Conservation (phyloP, 2,797 vertebrate species). For the Notolabrus celidotus region DNA sequence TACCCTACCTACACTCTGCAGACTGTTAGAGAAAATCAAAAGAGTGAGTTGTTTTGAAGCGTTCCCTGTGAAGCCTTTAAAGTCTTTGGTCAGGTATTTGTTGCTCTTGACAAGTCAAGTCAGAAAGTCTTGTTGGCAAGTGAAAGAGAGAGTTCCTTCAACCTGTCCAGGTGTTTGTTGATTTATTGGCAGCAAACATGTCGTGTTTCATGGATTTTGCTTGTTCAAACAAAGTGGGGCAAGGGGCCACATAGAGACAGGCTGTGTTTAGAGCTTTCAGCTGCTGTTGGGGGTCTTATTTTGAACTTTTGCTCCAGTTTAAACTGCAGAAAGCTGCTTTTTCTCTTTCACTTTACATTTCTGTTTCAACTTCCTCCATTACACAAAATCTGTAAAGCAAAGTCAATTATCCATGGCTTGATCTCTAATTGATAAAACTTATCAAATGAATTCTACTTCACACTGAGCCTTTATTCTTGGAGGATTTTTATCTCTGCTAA, state of each 20-base stretch:
- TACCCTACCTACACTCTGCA: conserved; percentile 61
- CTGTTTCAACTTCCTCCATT: not conserved
- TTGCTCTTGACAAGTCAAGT: conserved; percentile 10
- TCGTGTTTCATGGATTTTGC: conserved; percentile 20
- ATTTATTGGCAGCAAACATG: conserved; percentile 39
- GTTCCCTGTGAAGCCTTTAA: not conserved
- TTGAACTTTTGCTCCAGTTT: conserved; percentile 1
- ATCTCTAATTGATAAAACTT: no score
- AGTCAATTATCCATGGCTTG: no score
- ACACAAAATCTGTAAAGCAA: no score
- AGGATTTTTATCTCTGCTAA: no score
- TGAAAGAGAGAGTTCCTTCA: conserved; percentile 20
- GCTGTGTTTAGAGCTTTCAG: conserved; percentile 2
- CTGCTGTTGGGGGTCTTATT: not conserved
- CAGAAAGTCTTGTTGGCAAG: not conserved
- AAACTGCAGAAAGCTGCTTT: not conserved
- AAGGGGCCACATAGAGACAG: not conserved
- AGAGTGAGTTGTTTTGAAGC: conserved; percentile 71
- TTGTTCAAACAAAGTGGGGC: conserved; percentile 29
- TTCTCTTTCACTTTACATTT: not conserved
- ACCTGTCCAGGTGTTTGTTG: conserved; percentile 42
- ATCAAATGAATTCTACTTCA: no score
- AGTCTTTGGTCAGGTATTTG: conserved; percentile 30
- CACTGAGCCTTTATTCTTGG: no score
- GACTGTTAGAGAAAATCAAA: conserved; percentile 72